Percentiles rank a stretch among this genome's conserved stretches.
Evolutionary conservation across 2,797 vertebrate genomes (phyloP).

Genomic region (Hemitrygon akajei): DNA sequence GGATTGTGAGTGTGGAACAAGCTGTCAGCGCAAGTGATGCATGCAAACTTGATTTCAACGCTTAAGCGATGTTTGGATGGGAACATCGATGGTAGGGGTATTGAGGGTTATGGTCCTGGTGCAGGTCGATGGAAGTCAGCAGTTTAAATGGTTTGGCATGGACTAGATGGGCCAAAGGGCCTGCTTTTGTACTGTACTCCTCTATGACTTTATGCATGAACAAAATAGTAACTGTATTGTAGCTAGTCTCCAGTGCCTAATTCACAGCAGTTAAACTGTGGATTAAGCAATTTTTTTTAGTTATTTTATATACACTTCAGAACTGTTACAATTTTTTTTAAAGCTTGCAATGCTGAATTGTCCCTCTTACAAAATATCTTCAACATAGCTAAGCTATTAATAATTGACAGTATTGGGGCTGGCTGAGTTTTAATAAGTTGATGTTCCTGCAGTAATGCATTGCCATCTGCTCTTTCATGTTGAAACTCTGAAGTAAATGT

Average conservation of each 20-base stretch:
- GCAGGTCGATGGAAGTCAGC: too few relatives aligned
- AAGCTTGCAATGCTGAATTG: background rate
- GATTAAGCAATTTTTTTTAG: background rate
- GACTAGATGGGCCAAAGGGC: too few relatives aligned
- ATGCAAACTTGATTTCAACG: too few relatives aligned
- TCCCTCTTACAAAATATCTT: background rate
- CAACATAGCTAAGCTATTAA: background rate
- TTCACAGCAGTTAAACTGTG: background rate
- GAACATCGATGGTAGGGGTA: too few relatives aligned
- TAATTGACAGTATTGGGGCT: constrained; percentile 4
- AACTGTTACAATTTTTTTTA: background rate
- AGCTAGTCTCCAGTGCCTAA: background rate
- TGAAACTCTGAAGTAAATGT: constrained; percentile 27
- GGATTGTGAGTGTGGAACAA: too few relatives aligned
- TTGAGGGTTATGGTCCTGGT: too few relatives aligned
- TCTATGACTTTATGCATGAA: background rate
- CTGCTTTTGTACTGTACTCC: too few relatives aligned
- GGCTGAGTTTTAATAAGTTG: constrained; percentile 11
- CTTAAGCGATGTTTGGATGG: too few relatives aligned
- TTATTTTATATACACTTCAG: background rate
- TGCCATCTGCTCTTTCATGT: constrained; percentile 11
- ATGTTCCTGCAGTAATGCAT: background rate
- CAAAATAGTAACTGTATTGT: background rate
- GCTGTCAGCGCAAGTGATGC: too few relatives aligned
- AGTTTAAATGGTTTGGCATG: too few relatives aligned